phyloP scores from a whole-genome alignment of 2,888 invertebrate species.

The Microplitis manilae region DNA sequence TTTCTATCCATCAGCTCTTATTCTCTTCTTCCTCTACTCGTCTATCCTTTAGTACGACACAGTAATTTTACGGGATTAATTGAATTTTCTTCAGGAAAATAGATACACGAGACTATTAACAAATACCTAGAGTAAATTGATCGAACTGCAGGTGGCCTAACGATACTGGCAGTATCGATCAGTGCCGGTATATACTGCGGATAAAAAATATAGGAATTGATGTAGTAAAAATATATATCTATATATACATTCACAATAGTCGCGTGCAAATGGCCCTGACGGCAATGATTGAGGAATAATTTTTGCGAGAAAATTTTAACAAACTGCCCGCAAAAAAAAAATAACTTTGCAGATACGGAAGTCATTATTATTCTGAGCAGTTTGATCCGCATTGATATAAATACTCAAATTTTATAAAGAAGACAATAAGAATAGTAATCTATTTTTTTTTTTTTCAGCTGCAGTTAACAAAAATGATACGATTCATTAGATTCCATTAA shows the following conservation, averaged over 20 bases:
- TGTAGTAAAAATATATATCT: background rate
- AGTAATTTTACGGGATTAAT: background rate
- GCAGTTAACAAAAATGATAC: background rate
- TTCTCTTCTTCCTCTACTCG: background rate
- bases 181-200: slow-evolving; percentile 43
- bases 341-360: background rate
- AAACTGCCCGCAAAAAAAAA: background rate
- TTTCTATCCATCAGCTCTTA: background rate
- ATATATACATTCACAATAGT: slow-evolving; percentile 18
- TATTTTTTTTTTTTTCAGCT: background rate
- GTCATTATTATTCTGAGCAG: background rate
- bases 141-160: slow-evolving; percentile 65
- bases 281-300: slow-evolving; percentile 38
- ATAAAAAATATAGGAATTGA: slow-evolving; percentile 43
- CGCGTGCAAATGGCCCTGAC: slow-evolving; percentile 45
- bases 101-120: slow-evolving; percentile 19
- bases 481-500: background rate
- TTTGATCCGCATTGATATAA: background rate
- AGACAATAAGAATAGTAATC: background rate
- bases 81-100: slow-evolving; percentile 14
- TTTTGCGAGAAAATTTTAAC: slow-evolving; percentile 10
- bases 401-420: background rate
- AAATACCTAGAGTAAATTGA: slow-evolving; percentile 60
- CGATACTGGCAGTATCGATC: slow-evolving; percentile 55
- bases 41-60: background rate